Conservation (phyloP, 2,888 invertebrate species). For the Tetheella fluctuosa region DNA sequence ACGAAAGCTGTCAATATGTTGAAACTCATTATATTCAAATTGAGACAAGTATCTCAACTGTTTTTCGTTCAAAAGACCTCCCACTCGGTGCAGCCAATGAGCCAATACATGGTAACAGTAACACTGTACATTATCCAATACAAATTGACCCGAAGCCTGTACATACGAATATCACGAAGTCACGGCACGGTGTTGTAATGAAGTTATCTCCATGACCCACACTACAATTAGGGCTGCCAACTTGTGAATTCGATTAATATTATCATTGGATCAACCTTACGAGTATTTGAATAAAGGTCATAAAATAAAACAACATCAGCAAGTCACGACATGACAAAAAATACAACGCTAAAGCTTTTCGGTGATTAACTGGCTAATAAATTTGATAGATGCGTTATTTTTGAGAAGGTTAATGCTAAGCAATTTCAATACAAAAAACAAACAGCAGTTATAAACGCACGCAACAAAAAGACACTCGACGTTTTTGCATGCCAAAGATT, state of each 20-base stretch:
- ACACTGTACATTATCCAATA: slow-evolving; percentile 26
- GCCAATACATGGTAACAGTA: background rate
- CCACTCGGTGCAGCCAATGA: background rate
- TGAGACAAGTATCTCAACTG: background rate
- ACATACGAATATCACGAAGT: slow-evolving; percentile 29
- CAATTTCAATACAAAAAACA: background rate
- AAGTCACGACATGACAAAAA: background rate
- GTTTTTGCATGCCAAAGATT: background rate
- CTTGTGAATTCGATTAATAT: background rate
- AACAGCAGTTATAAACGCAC: background rate
- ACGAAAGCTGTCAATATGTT: background rate
- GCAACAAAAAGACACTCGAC: background rate
- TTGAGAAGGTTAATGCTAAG: background rate
- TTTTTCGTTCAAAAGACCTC: background rate
- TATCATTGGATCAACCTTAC: no score
- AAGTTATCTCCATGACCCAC: slow-evolving; percentile 26
- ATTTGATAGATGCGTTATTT: background rate
- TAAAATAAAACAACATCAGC: no score
- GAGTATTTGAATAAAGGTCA: no score
- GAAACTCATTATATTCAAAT: slow-evolving; percentile 4
- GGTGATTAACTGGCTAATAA: background rate
- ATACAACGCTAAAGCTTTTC: background rate
- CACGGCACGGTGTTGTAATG: slow-evolving; percentile 34
- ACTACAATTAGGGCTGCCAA: background rate
- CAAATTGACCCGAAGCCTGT: slow-evolving; percentile 30